Evolutionary conservation across 2,797 vertebrate genomes (phyloP).

Genomic region (Scolopax bukidnonensis): DNA sequence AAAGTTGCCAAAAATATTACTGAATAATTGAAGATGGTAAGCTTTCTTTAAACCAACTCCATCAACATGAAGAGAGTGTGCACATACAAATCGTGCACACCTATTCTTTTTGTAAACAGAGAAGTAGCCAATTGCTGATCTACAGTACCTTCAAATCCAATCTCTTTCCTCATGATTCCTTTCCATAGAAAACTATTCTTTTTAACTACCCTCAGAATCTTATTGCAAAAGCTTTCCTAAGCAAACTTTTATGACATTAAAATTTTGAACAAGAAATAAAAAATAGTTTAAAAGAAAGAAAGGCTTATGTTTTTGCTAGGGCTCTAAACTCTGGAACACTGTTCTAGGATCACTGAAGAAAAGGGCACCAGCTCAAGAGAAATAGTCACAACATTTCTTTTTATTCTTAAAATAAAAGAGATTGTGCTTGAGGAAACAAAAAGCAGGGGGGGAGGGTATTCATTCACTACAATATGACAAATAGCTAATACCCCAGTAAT

Average conservation of each 20-base stretch:
- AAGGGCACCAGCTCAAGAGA: background rate
- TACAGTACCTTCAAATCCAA: background rate
- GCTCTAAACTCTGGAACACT: background rate
- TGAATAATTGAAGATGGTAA: background rate
- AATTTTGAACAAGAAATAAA: background rate
- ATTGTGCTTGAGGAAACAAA: background rate
- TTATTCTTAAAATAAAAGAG: background rate
- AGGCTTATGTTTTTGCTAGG: background rate
- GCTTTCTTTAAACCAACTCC: background rate
- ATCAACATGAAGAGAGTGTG: background rate
- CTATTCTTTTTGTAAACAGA: background rate
- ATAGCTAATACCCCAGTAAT: background rate
- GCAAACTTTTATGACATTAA: background rate
- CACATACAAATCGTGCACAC: background rate
- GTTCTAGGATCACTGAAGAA: background rate
- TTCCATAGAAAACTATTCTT: background rate
- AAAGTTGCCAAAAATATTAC: background rate
- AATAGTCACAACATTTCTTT: background rate
- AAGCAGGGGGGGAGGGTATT: accelerated
- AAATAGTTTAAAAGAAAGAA: background rate
- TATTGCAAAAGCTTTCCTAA: background rate
- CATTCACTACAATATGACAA: background rate
- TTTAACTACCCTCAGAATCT: background rate
- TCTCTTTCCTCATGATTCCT: background rate
- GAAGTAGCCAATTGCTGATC: background rate